Percentiles rank a stretch among this genome's conserved stretches.
These are phyloP conservation scores for Halocynthia roretzi DNA, from an alignment of 23 tunicate species.

Conservation along the genomic window DNA sequence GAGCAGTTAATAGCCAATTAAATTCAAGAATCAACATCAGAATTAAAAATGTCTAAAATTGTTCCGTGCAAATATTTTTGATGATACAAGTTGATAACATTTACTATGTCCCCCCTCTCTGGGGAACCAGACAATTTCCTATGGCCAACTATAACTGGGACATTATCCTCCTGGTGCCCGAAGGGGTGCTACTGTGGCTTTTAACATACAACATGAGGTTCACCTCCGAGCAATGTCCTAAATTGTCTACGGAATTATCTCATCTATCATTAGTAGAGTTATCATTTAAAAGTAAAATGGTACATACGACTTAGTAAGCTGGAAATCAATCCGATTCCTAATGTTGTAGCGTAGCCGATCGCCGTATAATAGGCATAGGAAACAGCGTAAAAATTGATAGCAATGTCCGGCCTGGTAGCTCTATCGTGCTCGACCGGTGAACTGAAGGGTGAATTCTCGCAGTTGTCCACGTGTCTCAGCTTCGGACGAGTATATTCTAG, in stretches of 20 bases:
- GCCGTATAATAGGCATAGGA: slow-evolving; percentile 76
- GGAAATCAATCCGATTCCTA: slow-evolving; percentile 40
- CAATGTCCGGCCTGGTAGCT: slow-evolving; percentile 12
- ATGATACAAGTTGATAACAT: background rate
- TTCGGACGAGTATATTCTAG: slow-evolving; percentile 25
- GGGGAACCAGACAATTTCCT: too few relatives aligned
- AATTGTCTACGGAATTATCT: too few relatives aligned
- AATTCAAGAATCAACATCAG: too few relatives aligned
- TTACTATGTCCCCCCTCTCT: background rate
- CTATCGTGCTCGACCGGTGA: background rate
- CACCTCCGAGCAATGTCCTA: too few relatives aligned
- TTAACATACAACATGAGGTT: too few relatives aligned
- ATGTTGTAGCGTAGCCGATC: slow-evolving; percentile 49
- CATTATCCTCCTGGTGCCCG: background rate
- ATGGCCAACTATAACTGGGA: background rate
- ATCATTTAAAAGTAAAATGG: background rate
- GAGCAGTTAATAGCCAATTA: too few relatives aligned
- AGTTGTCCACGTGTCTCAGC: background rate
- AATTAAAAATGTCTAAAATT: too few relatives aligned
- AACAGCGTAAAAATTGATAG: slow-evolving; percentile 36
- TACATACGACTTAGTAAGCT: slow-evolving; percentile 49
- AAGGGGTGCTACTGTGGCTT: too few relatives aligned
- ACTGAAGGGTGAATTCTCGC: slow-evolving; percentile 3
- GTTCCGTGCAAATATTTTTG: too few relatives aligned
- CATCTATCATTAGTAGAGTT: too few relatives aligned